phyloP scores from a whole-genome alignment of 2,113 vertebrate genomes.

The Neolamprologus hecqui region DNA sequence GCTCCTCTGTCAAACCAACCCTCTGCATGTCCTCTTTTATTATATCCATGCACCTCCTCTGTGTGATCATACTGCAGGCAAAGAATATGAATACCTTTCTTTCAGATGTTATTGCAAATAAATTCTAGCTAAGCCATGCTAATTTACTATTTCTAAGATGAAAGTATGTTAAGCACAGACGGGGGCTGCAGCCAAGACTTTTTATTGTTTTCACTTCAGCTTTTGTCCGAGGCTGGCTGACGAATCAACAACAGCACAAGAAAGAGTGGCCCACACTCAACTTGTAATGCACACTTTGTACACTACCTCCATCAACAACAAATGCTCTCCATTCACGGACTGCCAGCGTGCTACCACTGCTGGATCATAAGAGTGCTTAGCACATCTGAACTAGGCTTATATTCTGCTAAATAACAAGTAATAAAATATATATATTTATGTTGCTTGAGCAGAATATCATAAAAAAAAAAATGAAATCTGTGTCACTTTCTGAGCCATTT shows the following conservation, averaged over 20 bases:
- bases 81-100: not conserved
- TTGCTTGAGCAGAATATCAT: not conserved
- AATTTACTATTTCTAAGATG: not conserved
- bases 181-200: not conserved
- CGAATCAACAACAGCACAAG: not conserved
- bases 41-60: not conserved
- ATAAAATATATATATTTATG: not conserved
- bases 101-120: not conserved
- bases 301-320: not conserved
- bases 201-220: not conserved
- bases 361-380: not conserved
- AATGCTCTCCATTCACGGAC: not conserved
- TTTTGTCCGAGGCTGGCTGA: not conserved
- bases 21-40: not conserved
- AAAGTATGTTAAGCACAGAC: not conserved
- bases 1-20: not conserved
- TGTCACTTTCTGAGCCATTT: not conserved
- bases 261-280: not conserved
- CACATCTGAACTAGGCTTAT: not conserved
- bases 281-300: not conserved
- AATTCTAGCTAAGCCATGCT: not conserved
- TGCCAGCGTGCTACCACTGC: not conserved
- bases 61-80: not conserved
- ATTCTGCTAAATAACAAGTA: not conserved
- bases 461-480: not conserved